These are phyloP conservation scores for Cerceris ruficornis DNA, from an alignment of 2,888 invertebrate species.

Conservation along the genomic window DNA sequence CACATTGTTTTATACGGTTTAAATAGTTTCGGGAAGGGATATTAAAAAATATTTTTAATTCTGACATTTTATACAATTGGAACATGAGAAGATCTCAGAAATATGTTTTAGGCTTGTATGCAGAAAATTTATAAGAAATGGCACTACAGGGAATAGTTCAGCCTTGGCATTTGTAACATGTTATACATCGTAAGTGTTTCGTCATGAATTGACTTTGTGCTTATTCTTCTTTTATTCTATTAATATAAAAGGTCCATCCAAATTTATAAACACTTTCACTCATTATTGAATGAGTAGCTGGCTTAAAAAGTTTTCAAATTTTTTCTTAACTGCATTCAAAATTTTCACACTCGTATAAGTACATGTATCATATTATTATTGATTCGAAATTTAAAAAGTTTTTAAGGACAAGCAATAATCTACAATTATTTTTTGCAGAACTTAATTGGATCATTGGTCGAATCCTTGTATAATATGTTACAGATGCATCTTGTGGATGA, in stretches of 20 bases:
- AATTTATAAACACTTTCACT: background rate
- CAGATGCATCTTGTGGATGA: slow-evolving; percentile 90
- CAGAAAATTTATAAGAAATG: slow-evolving; percentile 88
- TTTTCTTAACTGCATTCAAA: too few relatives aligned
- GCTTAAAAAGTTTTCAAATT: too few relatives aligned
- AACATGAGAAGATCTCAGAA: slow-evolving; percentile 9
- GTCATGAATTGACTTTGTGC: background rate
- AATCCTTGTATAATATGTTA: slow-evolving; percentile 68
- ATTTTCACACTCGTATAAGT: too few relatives aligned
- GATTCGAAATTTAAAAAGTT: too few relatives aligned
- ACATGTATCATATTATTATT: too few relatives aligned
- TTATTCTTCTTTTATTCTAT: background rate
- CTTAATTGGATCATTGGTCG: background rate
- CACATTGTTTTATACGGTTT: background rate
- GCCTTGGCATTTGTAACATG: slow-evolving; percentile 91
- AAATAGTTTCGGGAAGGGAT: background rate
- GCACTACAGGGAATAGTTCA: slow-evolving; percentile 89
- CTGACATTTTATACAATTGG: background rate
- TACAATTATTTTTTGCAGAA: slow-evolving; percentile 6
- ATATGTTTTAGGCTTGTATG: slow-evolving; percentile 87
- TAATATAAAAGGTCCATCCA: background rate
- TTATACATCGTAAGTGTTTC: slow-evolving; percentile 86
- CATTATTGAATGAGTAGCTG: too few relatives aligned
- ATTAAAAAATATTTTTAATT: too few relatives aligned
- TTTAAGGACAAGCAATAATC: background rate